Conservation (phyloP, 2,888 invertebrate genomes). For the Gymnocheta viridis region DNA sequence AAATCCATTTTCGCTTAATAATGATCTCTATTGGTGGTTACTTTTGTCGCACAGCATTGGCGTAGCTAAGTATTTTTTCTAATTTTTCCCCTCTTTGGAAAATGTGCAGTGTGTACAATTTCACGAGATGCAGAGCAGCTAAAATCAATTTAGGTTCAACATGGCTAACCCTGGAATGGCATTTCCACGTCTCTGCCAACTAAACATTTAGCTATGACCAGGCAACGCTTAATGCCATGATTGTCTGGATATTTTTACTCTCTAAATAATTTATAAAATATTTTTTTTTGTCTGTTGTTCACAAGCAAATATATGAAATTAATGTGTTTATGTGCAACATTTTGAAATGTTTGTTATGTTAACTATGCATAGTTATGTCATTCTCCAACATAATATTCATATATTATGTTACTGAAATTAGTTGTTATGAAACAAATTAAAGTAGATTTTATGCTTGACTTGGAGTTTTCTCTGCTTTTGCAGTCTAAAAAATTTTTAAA, state of each 20-base stretch:
- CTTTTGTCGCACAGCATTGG: neutral
- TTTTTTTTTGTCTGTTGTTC: neutral
- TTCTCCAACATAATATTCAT: constrained; percentile 67
- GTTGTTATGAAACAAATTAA: constrained; percentile 68
- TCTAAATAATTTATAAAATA: neutral
- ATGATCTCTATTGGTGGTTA: constrained; percentile 12
- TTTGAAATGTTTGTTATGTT: constrained; percentile 70
- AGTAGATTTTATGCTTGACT: constrained; percentile 41
- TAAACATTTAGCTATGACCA: constrained; percentile 15
- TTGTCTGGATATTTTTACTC: constrained; percentile 21
- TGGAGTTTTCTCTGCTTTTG: neutral
- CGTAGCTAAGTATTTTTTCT: neutral
- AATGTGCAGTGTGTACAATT: neutral
- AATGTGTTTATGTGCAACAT: constrained; percentile 67
- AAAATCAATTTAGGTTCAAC: neutral
- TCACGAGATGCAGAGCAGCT: neutral
- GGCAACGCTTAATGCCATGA: constrained; percentile 11
- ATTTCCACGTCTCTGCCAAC: neutral
- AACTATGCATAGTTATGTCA: constrained; percentile 68
- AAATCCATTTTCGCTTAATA: neutral
- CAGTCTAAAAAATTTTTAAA: neutral
- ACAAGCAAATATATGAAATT: constrained; percentile 63
- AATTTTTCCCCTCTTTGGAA: neutral
- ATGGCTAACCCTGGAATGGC: neutral
- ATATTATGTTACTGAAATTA: constrained; percentile 68